Conservation (phyloP, 2,888 invertebrate species). For the Microctonus aethiopoides region DNA sequence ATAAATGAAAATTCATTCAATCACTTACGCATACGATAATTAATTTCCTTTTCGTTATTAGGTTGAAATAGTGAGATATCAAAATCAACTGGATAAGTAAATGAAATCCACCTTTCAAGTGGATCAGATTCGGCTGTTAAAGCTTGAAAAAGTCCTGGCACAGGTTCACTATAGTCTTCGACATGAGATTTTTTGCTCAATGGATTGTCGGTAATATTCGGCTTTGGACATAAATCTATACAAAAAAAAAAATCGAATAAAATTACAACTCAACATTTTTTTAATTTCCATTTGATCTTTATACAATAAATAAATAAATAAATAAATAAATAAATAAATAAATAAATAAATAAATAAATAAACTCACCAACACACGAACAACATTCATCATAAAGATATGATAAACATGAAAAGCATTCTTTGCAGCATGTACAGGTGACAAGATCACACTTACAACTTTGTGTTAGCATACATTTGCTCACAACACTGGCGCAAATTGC, state of each 20-base stretch:
- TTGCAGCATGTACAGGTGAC: slow-evolving; percentile 94
- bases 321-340: slow-evolving; percentile 38
- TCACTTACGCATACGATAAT: slow-evolving; percentile 79
- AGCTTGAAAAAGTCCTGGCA: slow-evolving; percentile 85
- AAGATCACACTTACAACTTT: slow-evolving; percentile 95
- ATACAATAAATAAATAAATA: slow-evolving; percentile 40
- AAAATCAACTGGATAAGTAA: slow-evolving; percentile 82
- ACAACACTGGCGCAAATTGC: slow-evolving; percentile 95
- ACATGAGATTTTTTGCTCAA: slow-evolving; percentile 85
- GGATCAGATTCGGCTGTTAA: slow-evolving; percentile 83
- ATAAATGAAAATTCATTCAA: slow-evolving; percentile 5
- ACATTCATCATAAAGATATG: slow-evolving; percentile 90
- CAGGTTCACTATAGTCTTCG: slow-evolving; percentile 84
- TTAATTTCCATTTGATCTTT: too few relatives aligned
- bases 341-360: not conserved
- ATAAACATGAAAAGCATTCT: slow-evolving; percentile 91
- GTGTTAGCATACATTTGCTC: slow-evolving; percentile 95
- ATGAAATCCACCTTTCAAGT: slow-evolving; percentile 84
- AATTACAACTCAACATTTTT: too few relatives aligned
- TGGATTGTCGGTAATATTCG: slow-evolving; percentile 80
- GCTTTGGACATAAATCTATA: slow-evolving; percentile 90
- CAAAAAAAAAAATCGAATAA: slow-evolving; percentile 46
- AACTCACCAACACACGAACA: slow-evolving; percentile 96
- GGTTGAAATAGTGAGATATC: slow-evolving; percentile 76
- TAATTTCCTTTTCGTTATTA: slow-evolving; percentile 76